Evolutionary conservation across 2,797 vertebrate species (phyloP).

Genomic region (Tragelaphus oryx): DNA sequence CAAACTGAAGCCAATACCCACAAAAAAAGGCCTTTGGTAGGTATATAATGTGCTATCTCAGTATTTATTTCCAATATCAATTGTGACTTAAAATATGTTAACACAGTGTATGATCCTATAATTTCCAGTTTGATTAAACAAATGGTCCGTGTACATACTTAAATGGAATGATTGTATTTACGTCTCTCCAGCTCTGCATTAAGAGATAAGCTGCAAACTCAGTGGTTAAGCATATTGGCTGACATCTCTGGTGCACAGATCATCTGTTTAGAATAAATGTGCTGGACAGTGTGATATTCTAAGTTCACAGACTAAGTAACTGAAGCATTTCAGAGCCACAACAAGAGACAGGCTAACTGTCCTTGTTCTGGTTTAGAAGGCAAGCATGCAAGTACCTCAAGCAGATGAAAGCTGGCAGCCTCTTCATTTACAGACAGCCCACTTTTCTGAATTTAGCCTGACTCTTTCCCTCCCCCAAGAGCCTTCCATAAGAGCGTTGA

Average conservation of each 20-base stretch:
- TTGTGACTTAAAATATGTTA: slow-evolving; percentile 45
- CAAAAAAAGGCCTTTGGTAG: neutral
- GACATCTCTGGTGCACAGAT: neutral
- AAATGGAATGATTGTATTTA: neutral
- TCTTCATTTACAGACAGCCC: slow-evolving; percentile 28
- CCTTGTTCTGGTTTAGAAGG: slow-evolving; percentile 1
- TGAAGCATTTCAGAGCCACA: slow-evolving; percentile 31
- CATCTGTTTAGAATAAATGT: slow-evolving; percentile 30
- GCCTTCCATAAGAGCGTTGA: slow-evolving; percentile 40
- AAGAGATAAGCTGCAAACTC: neutral
- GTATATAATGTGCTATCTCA: slow-evolving; percentile 14
- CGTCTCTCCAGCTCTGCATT: neutral
- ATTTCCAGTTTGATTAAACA: slow-evolving; percentile 53
- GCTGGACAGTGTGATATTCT: neutral
- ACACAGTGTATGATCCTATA: neutral
- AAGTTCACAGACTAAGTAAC: neutral
- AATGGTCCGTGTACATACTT: neutral
- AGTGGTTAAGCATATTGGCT: neutral
- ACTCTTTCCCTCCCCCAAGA: neutral
- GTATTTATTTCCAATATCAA: slow-evolving; percentile 50
- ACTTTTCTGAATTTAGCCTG: slow-evolving; percentile 59
- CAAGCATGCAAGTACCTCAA: neutral
- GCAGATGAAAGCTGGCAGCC: slow-evolving; percentile 37
- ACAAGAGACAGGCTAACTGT: neutral
- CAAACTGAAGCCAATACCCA: neutral